These are phyloP conservation scores for Ridgeia piscesae DNA, from an alignment of 1,140 invertebrate genomes.

Conservation along the genomic window DNA sequence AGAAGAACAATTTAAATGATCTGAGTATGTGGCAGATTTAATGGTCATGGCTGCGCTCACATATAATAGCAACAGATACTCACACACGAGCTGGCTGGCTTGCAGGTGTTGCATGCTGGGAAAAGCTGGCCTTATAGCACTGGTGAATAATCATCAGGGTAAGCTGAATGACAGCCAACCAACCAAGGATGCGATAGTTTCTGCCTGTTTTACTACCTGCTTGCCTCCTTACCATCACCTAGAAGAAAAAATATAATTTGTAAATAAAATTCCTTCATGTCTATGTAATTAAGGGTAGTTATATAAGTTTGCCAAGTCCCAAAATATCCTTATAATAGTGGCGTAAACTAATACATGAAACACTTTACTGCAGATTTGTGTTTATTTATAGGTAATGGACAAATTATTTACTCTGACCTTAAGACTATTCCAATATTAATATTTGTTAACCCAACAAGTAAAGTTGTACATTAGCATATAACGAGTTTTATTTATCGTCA, in stretches of 20 bases:
- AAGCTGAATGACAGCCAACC: constrained; percentile 16
- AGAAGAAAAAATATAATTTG: background rate
- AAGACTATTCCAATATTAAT: too few species aligned
- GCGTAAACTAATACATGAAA: too few species aligned
- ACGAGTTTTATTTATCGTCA: too few species aligned
- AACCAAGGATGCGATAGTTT: constrained; percentile 13
- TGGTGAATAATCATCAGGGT: background rate
- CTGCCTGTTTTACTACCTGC: constrained; percentile 9
- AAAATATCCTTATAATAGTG: too few species aligned
- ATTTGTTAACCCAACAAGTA: too few species aligned
- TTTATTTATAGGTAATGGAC: too few species aligned
- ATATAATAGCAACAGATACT: background rate
- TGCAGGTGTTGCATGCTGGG: background rate
- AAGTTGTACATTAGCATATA: too few species aligned
- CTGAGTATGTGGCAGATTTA: too few species aligned
- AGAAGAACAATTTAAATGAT: too few species aligned
- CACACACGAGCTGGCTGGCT: background rate
- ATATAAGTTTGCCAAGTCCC: too few species aligned
- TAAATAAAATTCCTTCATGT: background rate
- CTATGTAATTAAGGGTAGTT: background rate
- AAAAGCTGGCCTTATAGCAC: constrained; percentile 9
- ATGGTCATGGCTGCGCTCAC: background rate
- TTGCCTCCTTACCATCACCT: constrained; percentile 9
- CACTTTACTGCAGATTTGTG: too few species aligned
- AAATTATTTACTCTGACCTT: too few species aligned